phyloP scores from a whole-genome alignment of 2,888 invertebrate genomes.

The Notodonta ziczac region DNA sequence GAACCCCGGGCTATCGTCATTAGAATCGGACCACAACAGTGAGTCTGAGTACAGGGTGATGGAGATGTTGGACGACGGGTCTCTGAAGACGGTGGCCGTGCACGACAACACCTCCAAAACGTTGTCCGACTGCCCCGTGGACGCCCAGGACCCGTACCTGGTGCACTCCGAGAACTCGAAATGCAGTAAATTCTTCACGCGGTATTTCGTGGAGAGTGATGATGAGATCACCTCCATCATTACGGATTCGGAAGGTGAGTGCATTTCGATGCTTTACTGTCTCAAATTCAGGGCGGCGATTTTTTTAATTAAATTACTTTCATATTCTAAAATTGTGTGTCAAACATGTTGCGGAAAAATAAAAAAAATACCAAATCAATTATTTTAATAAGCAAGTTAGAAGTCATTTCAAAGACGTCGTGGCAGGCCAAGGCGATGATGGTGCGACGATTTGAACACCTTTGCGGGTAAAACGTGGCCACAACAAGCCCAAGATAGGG shows the following conservation, averaged over 20 bases:
- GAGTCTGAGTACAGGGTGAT: slow-evolving; percentile 79
- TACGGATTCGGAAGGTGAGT: slow-evolving; percentile 88
- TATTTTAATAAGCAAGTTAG: no score
- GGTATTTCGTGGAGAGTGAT: slow-evolving; percentile 88
- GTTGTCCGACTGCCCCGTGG: slow-evolving; percentile 74
- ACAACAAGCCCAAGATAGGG: no score
- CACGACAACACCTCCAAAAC: slow-evolving; percentile 82
- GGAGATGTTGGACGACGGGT: slow-evolving; percentile 81
- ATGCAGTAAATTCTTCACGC: slow-evolving; percentile 87
- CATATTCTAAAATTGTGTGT: no score
- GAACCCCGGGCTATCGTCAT: slow-evolving; percentile 48
- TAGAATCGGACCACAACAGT: slow-evolving; percentile 72
- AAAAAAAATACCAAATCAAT: no score
- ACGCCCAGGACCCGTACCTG: slow-evolving; percentile 77
- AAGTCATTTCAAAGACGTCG: no score
- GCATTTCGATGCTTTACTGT: no score
- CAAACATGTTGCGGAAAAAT: no score
- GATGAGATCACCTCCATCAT: slow-evolving; percentile 89
- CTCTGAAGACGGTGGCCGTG: slow-evolving; percentile 76
- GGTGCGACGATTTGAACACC: no score
- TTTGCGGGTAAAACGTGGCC: no score
- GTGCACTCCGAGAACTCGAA: slow-evolving; percentile 83
- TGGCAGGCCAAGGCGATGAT: no score
- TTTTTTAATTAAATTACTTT: no score
- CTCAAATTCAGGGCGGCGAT: no score